Evolutionary conservation across 2,113 vertebrate species (phyloP).

Genomic region (Erpornis zantholeuca): DNA sequence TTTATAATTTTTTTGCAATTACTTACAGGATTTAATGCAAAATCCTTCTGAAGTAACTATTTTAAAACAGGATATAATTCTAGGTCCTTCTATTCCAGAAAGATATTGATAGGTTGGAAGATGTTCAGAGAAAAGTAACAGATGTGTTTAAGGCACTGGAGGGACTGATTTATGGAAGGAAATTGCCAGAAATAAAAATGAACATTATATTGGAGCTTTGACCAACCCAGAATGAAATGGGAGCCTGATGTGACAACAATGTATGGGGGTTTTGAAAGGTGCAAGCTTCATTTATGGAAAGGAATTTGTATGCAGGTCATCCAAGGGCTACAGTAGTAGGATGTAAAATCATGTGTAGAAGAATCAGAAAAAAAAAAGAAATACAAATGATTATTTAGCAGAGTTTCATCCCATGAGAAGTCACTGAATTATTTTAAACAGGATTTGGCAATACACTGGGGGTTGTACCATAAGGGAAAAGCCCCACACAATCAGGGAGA

Average conservation of each 20-base stretch:
- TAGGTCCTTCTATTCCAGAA: background rate
- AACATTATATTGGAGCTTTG: background rate
- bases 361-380: background rate
- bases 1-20: background rate
- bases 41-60: slow-evolving; percentile 18
- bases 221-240: background rate
- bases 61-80: background rate
- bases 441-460: background rate
- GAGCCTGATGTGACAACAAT: background rate
- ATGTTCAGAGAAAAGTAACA: background rate
- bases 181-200: slow-evolving; percentile 21
- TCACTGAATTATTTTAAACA: background rate
- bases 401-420: background rate
- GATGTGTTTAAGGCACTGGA: background rate
- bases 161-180: background rate
- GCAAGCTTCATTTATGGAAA: background rate
- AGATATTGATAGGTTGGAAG: background rate
- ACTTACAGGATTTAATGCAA: background rate
- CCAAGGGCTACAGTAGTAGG: background rate
- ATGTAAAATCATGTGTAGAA: background rate
- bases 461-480: background rate
- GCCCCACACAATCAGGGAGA: background rate
- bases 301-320: slow-evolving; percentile 7
- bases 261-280: background rate
- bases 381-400: background rate